phyloP scores from a whole-genome alignment of 2,113 vertebrate genomes.

The Zosterops japonicus region DNA sequence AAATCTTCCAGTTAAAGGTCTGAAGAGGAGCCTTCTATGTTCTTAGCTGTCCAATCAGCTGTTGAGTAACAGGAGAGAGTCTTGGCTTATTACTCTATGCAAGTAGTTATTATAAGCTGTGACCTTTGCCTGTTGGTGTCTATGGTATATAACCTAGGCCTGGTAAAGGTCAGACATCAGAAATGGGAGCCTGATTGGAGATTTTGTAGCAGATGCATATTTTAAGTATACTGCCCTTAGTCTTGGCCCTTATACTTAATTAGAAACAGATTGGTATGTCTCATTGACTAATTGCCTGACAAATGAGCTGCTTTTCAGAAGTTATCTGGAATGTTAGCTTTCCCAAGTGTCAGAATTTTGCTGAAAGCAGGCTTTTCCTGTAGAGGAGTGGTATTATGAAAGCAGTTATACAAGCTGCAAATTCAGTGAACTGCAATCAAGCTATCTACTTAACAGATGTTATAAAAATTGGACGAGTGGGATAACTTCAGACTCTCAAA shows the following conservation, averaged over 20 bases:
- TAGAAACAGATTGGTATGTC: background rate
- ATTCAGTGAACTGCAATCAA: background rate
- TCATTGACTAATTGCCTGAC: background rate
- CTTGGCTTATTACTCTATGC: background rate
- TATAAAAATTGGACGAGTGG: background rate
- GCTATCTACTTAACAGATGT: background rate
- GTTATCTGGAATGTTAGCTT: background rate
- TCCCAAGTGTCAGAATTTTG: background rate
- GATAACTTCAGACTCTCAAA: background rate
- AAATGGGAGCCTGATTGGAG: background rate
- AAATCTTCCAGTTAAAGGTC: background rate
- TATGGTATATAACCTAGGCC: background rate
- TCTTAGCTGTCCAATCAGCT: conserved; percentile 12
- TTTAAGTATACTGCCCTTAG: background rate
- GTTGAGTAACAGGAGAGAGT: conserved; percentile 55
- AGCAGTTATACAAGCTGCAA: background rate
- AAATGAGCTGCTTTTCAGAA: background rate
- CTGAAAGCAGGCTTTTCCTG: background rate
- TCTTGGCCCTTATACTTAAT: background rate
- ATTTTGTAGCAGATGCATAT: background rate
- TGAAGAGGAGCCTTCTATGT: background rate
- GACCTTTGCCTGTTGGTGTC: conserved; percentile 62
- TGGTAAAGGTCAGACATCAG: conserved; percentile 59
- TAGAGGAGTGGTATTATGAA: background rate
- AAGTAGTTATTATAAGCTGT: conserved; percentile 68